Evolutionary conservation across 2,888 invertebrate species (phyloP).

Genomic region (Heliconius aoede): DNA sequence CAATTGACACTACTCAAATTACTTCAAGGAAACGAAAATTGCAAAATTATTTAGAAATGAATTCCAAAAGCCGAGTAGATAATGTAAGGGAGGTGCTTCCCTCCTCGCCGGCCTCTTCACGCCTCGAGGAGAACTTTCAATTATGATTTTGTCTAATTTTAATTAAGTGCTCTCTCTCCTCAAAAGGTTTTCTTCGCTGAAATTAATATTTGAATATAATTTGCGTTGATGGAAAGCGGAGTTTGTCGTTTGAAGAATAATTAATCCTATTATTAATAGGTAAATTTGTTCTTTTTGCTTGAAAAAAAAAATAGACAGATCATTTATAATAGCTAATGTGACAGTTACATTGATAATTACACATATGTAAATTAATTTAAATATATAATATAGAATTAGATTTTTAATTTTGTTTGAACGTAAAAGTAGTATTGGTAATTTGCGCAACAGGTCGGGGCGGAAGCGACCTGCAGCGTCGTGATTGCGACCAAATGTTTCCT

Average conservation of each 20-base stretch:
- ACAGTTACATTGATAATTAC: neutral
- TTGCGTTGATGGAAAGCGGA: slow-evolving; percentile 82
- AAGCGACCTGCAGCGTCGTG: slow-evolving; percentile 81
- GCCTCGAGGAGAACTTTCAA: slow-evolving; percentile 84
- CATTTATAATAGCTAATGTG: neutral
- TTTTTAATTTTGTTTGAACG: slow-evolving; percentile 9
- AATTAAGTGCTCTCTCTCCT: slow-evolving; percentile 84
- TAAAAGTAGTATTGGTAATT: slow-evolving; percentile 57
- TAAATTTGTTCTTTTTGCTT: slow-evolving; percentile 68
- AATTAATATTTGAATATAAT: slow-evolving; percentile 85
- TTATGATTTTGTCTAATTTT: slow-evolving; percentile 84
- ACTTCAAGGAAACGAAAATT: slow-evolving; percentile 62
- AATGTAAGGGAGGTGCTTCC: slow-evolving; percentile 75
- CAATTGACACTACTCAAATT: slow-evolving; percentile 73
- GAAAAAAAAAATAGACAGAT: too few relatives aligned
- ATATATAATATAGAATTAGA: neutral
- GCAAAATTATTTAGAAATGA: slow-evolving; percentile 72
- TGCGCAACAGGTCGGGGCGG: slow-evolving; percentile 84
- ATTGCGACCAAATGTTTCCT: slow-evolving; percentile 84
- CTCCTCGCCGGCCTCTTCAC: slow-evolving; percentile 73
- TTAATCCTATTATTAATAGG: slow-evolving; percentile 80
- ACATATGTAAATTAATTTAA: neutral
- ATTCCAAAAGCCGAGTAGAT: slow-evolving; percentile 80
- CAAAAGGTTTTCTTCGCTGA: slow-evolving; percentile 82
- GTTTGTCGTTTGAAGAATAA: slow-evolving; percentile 82